Evolutionary conservation across 2,888 invertebrate species (phyloP).

Genomic region (Andricus quercusramuli): DNA sequence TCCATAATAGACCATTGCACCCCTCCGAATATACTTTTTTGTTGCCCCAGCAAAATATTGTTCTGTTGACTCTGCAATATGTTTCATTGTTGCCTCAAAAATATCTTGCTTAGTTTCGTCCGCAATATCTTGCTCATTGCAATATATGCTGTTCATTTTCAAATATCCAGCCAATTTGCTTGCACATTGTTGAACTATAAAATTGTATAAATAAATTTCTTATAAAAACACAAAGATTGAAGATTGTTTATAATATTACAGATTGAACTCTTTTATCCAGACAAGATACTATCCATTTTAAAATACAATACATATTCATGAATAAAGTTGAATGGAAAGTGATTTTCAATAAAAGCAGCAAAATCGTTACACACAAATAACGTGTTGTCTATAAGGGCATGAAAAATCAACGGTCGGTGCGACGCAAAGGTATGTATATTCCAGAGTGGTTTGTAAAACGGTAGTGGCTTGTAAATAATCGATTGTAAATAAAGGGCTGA

Average conservation of each 20-base stretch:
- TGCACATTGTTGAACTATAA: too few relatives aligned
- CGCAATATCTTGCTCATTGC: too few relatives aligned
- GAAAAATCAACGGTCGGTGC: background rate
- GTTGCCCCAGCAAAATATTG: too few relatives aligned
- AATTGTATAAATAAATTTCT: too few relatives aligned
- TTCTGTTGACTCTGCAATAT: too few relatives aligned
- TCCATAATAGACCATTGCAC: too few relatives aligned
- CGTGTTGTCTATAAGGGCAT: background rate
- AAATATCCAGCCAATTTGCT: too few relatives aligned
- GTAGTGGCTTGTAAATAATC: constrained; percentile 17
- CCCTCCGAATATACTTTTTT: too few relatives aligned
- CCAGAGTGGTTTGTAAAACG: background rate
- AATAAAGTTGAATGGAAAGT: background rate
- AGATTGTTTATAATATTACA: background rate
- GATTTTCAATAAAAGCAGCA: background rate
- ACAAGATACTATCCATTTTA: background rate
- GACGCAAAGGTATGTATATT: background rate
- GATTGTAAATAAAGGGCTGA: constrained; percentile 19
- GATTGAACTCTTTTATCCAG: background rate
- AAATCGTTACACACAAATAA: background rate
- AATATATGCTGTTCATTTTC: too few relatives aligned
- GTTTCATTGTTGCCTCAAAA: too few relatives aligned
- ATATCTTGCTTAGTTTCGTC: too few relatives aligned
- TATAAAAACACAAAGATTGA: background rate
- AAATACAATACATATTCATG: background rate